Base-by-base conservation (phyloP, 2,888 invertebrate species). In the Diaphora mendica region DNA sequence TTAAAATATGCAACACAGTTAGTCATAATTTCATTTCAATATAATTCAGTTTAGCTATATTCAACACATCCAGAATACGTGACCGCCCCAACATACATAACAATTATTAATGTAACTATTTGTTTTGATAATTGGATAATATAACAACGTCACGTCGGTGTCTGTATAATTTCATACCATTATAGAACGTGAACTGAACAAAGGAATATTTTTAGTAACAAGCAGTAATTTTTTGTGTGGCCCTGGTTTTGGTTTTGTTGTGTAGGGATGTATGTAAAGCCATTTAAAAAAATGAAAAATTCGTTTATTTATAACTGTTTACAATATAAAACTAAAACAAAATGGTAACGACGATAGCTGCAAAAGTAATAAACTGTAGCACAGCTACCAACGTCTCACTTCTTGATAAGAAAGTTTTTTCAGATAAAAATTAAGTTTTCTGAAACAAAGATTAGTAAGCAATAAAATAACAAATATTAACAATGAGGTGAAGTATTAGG, bases 101-200 rank as follows among this genome's bases (percentile, higher is more conserved):
- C 4, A 13, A 17, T 62, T 30, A 62, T 62, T 62, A 26, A 62
- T 62, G 15, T 62, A 15, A 30, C 59, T 59, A 59, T 59, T 62
- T 62, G 62, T 62, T 62, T 62, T 62, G 62, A 62, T 30, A 62
- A 35, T 59, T 59, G 59, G 13, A 13, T 26, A 55, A 62, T 62
- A 26, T 30, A 62, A 62, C 44, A 44, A 44, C 17, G 20, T 67
- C 30, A 67, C 44, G 30, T 11, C 17, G 9, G 8, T 20, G 9
- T 48, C 9, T 9, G 11, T 17, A 30, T 62, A 62, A 62, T 62
- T 62, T 30, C 17, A 26, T 5, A 26, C 26, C 26, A 26, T 26
- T 15, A 26, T 59, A 59, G 26, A 59, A 59, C 26, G 13, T 59
- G 13, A 26, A 26, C 55, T 26, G n/a, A n/a, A 55, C 23, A 55